These are phyloP conservation scores for Todus mexicanus DNA, from an alignment of 2,797 vertebrate species.

Conservation along the genomic window DNA sequence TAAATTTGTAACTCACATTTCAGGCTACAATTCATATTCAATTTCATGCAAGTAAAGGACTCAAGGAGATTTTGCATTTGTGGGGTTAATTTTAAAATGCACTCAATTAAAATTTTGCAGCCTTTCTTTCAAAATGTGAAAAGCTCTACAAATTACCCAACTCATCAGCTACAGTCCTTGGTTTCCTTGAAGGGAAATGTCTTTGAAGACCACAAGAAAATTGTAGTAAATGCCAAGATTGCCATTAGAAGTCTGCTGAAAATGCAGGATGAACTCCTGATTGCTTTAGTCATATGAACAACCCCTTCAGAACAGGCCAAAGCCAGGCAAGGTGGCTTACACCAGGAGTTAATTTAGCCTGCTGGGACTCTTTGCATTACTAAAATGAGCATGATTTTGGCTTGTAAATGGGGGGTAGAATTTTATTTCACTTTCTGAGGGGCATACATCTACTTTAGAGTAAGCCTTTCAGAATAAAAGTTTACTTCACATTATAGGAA, in stretches of 20 bases:
- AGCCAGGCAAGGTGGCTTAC: slow-evolving; percentile 37
- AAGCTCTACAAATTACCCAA: slow-evolving; percentile 23
- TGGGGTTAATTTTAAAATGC: slow-evolving; percentile 28
- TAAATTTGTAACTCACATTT: slow-evolving; percentile 6
- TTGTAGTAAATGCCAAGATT: slow-evolving; percentile 15
- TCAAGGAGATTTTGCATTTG: slow-evolving; percentile 6
- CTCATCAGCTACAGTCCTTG: not conserved
- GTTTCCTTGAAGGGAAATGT: slow-evolving; percentile 49
- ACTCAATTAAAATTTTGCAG: slow-evolving; percentile 45
- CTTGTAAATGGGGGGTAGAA: slow-evolving; percentile 50
- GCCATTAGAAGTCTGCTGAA: slow-evolving; percentile 34
- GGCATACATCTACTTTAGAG: slow-evolving; percentile 43
- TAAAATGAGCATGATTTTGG: slow-evolving; percentile 27
- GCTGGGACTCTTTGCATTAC: slow-evolving; percentile 9
- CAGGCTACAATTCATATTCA: not conserved
- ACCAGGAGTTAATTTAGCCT: slow-evolving; percentile 48
- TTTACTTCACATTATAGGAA: slow-evolving; percentile 66
- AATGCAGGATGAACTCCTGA: slow-evolving; percentile 31
- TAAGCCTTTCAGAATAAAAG: slow-evolving; percentile 66
- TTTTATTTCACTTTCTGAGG: slow-evolving; percentile 64
- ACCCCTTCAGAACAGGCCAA: not conserved
- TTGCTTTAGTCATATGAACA: slow-evolving; percentile 34
- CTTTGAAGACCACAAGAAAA: slow-evolving; percentile 50
- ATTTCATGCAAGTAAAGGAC: not conserved
- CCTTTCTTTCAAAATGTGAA: slow-evolving; percentile 25